Conservation (phyloP, 2,113 vertebrate genomes). For the Catharus fuscescens region DNA sequence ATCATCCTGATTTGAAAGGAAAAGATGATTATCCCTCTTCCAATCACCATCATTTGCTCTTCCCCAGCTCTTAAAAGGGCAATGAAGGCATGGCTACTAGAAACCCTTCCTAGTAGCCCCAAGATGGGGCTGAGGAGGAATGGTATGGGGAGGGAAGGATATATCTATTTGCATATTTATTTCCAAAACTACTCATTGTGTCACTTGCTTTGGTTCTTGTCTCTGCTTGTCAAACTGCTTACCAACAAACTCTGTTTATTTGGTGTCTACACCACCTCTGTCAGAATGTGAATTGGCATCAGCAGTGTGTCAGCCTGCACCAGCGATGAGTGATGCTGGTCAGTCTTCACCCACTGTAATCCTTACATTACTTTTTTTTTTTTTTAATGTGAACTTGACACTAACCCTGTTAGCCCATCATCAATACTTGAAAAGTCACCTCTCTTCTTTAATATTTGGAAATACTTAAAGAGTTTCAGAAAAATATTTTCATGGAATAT, state of each 20-base stretch:
- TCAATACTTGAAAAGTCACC: conserved; percentile 26
- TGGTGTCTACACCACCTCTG: not conserved
- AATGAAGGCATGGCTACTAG: not conserved
- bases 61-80: not conserved
- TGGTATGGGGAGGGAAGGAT: not conserved
- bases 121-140: not conserved
- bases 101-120: not conserved
- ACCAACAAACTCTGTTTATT: not conserved
- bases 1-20: not conserved
- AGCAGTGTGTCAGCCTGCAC: not conserved
- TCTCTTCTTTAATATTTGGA: conserved; percentile 70
- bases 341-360: not conserved
- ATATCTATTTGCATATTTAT: not conserved
- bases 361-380: not conserved
- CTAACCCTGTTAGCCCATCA: conserved; percentile 36
- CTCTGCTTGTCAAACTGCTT: not conserved
- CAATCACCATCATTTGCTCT: not conserved
- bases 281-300: not conserved
- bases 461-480: conserved; percentile 67
- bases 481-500: conserved; percentile 73
- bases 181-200: not conserved
- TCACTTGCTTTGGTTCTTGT: not conserved
- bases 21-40: not conserved
- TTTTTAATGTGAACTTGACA: not conserved
- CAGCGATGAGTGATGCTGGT: not conserved